Percentiles rank a stretch among this genome's conserved stretches.
Evolutionary conservation across 1,140 invertebrate genomes (phyloP).

Genomic region (Coelopa frigida): DNA sequence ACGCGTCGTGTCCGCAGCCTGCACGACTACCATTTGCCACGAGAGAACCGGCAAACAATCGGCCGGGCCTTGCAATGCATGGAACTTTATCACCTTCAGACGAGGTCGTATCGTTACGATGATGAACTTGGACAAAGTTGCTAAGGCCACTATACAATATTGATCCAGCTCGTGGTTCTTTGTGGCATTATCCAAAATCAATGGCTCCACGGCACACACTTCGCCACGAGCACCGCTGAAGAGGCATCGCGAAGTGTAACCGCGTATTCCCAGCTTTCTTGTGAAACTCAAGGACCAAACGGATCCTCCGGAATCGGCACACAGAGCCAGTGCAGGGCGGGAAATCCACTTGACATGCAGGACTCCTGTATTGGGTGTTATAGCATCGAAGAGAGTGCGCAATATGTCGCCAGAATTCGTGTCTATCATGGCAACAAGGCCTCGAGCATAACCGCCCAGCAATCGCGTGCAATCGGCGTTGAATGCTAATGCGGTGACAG

Average conservation of each 20-base stretch:
- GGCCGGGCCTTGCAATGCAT: conserved; percentile 52
- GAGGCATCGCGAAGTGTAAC: conserved; percentile 79
- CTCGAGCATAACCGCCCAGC: conserved; percentile 75
- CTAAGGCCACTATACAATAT: conserved; percentile 81
- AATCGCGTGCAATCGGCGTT: conserved; percentile 81
- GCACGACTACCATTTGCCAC: conserved; percentile 87
- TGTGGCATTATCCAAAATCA: conserved; percentile 62
- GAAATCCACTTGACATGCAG: conserved; percentile 73
- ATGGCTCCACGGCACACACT: conserved; percentile 78
- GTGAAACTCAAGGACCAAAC: conserved; percentile 93
- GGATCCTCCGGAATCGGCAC: conserved; percentile 93
- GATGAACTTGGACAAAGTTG: conserved; percentile 85
- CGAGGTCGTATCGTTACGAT: conserved; percentile 77
- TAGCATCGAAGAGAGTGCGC: conserved; percentile 73
- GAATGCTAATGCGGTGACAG: conserved; percentile 79
- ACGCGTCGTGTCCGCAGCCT: conserved; percentile 63
- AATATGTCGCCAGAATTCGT: conserved; percentile 68
- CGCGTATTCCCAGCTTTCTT: conserved; percentile 78
- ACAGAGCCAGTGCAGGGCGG: conserved; percentile 61
- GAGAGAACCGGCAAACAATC: conserved; percentile 76
- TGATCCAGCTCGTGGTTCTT: conserved; percentile 64
- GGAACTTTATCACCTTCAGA: conserved; percentile 49
- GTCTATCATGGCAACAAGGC: conserved; percentile 79
- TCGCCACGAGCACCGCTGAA: conserved; percentile 93
- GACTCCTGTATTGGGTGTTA: conserved; percentile 80